Evolutionary conservation across 2,888 invertebrate species (phyloP), one percentile per base, ranked within the genome.

Genomic region (Rhamnusium bicolor): DNA sequence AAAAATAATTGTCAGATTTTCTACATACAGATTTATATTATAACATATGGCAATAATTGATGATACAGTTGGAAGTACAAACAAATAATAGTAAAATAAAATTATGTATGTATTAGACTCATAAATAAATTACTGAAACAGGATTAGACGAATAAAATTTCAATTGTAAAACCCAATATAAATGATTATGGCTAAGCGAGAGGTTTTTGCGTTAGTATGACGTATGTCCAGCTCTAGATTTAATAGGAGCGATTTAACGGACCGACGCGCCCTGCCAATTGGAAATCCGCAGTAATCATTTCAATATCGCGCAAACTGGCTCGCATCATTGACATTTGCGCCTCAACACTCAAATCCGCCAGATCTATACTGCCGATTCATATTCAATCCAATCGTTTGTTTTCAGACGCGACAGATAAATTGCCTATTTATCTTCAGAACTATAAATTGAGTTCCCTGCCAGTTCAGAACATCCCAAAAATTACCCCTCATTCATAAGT

Each of bases 381-480:
- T 77, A 75, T 77, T 75, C 75, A 77, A 74, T 75, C 75, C 71
- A 75, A 71, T 69, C 73, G 69, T 74, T 76, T 76, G 76, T 76
- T 76, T 71, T 61, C 76, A 70, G 61, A 74, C 62, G 70, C 60
- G 76, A 74, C 73, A 74, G 69, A 71, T 71, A 73, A 72, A 77
- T 77, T 73, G 73, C 19, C 73, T 68, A 77, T 77, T 77, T 73
- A 77, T 75, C 75, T 75, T 73, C 56, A 29, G 62, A 71, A 60
- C 54, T 56, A 75, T 66, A 69, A 72, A 75, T 75, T 69, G 63
- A 63, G 54, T 73, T 61, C 54, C 27, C 65, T 16, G 51, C 19
- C 46, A 32, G 47, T 66, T 54, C n/a, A 12, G 29, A 47, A 27
- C 54, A 67, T 32, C 24, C 47, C 46, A 21, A 58, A 47, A 58